Evolutionary conservation across 2,888 invertebrate species (phyloP).

Genomic region (Pachliopta kotzebuea): DNA sequence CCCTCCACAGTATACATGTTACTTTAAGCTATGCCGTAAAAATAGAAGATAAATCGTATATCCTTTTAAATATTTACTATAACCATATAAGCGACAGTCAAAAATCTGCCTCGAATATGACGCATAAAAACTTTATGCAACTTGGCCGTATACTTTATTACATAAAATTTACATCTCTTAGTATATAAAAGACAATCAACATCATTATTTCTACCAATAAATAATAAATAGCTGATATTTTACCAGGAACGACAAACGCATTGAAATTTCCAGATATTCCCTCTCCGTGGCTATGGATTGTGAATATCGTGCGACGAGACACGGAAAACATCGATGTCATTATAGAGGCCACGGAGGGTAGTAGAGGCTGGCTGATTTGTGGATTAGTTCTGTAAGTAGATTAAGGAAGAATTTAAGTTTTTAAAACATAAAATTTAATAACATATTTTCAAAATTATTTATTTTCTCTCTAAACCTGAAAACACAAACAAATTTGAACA

Average conservation of each 20-base stretch:
- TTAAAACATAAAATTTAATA: not conserved
- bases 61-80: no score
- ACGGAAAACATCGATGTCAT: constrained; percentile 41
- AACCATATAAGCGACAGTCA: no score
- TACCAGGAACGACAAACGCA: constrained; percentile 57
- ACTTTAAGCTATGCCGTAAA: no score
- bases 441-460: no score
- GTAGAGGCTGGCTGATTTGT: constrained; percentile 47
- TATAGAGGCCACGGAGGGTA: constrained; percentile 45
- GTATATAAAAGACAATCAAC: not conserved
- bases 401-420: not conserved
- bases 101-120: no score
- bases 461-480: no score
- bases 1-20: no score
- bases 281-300: constrained; percentile 54
- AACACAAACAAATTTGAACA: no score
- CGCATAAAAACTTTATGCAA: no score
- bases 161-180: not conserved
- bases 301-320: constrained; percentile 47
- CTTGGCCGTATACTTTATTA: no score
- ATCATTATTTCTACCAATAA: not conserved
- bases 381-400: constrained; percentile 46
- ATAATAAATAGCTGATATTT: constrained; percentile 4
- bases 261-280: constrained; percentile 59
- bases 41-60: no score